A percentile compares a stretch with the other conserved stretches of the same genome.
Evolutionary conservation across 2,113 vertebrate genomes (phyloP).

Genomic region (Microcebus ravelobensis): DNA sequence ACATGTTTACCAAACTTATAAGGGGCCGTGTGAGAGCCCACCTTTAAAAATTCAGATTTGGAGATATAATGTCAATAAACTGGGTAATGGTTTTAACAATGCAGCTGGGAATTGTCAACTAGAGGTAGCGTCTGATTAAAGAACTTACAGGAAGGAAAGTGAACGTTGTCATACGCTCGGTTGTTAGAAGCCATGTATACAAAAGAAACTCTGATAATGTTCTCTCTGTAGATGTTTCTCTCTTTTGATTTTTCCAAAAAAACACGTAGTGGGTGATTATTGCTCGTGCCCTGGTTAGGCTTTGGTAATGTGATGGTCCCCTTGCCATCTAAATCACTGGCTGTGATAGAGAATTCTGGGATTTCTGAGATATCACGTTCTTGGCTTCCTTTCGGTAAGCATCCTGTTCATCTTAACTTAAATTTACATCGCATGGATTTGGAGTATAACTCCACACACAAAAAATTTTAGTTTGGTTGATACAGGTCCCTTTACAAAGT

Average conservation of each 20-base stretch:
- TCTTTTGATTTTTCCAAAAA: not conserved
- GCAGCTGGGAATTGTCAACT: not conserved
- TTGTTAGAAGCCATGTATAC: not conserved
- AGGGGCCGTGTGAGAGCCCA: not conserved
- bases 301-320: not conserved
- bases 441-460: not conserved
- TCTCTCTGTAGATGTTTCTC: not conserved
- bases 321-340: not conserved
- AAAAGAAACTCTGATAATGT: not conserved
- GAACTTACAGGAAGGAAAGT: not conserved
- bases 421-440: not conserved
- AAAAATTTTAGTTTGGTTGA: not conserved
- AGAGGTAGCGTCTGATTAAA: slow-evolving; percentile 4
- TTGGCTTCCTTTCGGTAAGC: not conserved
- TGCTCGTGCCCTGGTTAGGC: not conserved
- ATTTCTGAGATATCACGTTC: not conserved
- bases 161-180: not conserved
- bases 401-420: not conserved
- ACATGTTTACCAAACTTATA: not conserved
- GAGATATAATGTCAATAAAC: not conserved
- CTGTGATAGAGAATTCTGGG: not conserved
- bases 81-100: not conserved
- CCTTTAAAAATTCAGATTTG: not conserved
- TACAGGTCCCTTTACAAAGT: not conserved
- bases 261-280: not conserved